Base-by-base conservation (phyloP, 2,113 vertebrate species). In the Elanoides forficatus region DNA sequence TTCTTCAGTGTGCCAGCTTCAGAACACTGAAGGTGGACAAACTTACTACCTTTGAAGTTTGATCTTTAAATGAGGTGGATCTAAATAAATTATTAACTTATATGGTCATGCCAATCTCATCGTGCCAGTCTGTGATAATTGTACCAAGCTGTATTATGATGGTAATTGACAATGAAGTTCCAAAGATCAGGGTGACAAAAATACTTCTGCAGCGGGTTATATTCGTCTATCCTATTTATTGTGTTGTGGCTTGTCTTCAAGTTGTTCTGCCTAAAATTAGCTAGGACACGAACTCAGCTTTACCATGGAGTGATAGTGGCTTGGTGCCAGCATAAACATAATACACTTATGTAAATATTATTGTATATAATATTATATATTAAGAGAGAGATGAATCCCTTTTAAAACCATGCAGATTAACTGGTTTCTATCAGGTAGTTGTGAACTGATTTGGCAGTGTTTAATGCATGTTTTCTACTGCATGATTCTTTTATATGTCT, bases 41-140 rank as follows among this genome's bases (percentile, higher is more conserved):
- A 32, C 63, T 32, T 43, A 12, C 5, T 86, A 63, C 71, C 68
- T 86, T 93, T 95, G 93, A 93, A 97, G 62, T 95, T 96, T 97
- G 93, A 94, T 89, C 97, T 90, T 79, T 48, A 81, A 48, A 47
- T 88, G 20, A 83, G 13, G n/a, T 82, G 56, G 25, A 55, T 76
- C 17, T 13, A 50, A 88, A 78, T 92, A 66, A 97, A 97, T 97
- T 45, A 97, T 98, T 98, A 97, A 97, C 94, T 92, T 93, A 30
- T 68, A 91, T 91, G 71, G 79, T 30, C 36, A 11, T 72, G 86
- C n/a, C 42, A 85, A 66, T 81, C 45, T 96, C 86, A 68, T 94
- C 34, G 9, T 84, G 52, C 80, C 53, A 66, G 10, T 72, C 59
- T 67, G 0, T 81, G 90, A 88, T 88, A 67, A 68, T 93, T 14